Percentiles rank a stretch among this genome's conserved stretches.
Evolutionary conservation across 2,797 vertebrate species (phyloP).

Genomic region (Monodelphis domestica): DNA sequence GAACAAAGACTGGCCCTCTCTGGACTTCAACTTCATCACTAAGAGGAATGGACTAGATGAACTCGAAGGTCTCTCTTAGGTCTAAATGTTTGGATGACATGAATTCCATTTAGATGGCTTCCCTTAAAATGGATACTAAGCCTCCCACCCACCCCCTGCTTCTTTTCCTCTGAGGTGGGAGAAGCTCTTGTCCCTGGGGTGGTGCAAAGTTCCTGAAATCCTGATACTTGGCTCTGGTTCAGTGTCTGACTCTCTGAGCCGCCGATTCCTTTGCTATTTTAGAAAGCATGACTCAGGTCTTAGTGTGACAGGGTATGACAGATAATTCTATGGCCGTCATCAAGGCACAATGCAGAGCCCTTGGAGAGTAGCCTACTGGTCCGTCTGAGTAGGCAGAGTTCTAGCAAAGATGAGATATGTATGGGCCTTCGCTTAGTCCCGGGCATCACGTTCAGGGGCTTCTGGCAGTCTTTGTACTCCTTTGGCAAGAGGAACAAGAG

Average conservation of each 20-base stretch:
- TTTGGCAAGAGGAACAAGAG: not conserved
- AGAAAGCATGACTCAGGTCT: slow-evolving; percentile 77
- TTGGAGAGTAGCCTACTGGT: slow-evolving; percentile 11
- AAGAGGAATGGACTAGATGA: not conserved
- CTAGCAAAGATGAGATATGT: not conserved
- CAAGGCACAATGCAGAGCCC: slow-evolving; percentile 44
- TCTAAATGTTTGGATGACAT: not conserved
- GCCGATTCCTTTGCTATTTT: slow-evolving; percentile 80
- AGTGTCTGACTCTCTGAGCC: slow-evolving; percentile 68
- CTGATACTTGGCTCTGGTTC: slow-evolving; percentile 58
- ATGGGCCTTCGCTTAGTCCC: not conserved
- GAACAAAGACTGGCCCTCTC: not conserved
- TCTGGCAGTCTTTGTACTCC: not conserved
- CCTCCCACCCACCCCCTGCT: not conserved
- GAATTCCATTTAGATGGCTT: not conserved
- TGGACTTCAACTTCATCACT: not conserved
- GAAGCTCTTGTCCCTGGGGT: not conserved
- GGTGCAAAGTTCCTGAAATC: slow-evolving; percentile 40
- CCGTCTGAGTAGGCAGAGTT: not conserved
- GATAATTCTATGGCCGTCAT: slow-evolving; percentile 58
- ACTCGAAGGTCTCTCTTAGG: no score
- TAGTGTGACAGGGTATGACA: slow-evolving; percentile 1
- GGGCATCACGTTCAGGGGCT: not conserved
- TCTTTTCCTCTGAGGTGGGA: not conserved
- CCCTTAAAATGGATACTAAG: not conserved